Percentiles rank a stretch among this genome's conserved stretches.
phyloP scores from a whole-genome alignment of 2,888 invertebrate genomes.

The Chloroclystis v-ata region DNA sequence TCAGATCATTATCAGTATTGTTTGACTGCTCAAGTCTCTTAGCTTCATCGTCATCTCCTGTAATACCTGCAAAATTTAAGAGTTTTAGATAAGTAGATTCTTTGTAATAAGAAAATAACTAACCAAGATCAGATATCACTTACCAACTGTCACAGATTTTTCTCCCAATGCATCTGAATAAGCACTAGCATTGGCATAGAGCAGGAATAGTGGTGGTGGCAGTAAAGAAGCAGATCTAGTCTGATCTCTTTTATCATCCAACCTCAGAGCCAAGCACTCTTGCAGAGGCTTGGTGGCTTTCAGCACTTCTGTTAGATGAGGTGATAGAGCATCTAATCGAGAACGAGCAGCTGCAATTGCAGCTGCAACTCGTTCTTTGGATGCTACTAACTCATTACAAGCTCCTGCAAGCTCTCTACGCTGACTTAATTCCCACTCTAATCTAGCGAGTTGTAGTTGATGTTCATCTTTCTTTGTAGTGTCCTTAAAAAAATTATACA shows the following conservation, averaged over 20 bases:
- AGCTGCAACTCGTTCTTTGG: constrained; percentile 86
- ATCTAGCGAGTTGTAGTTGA: constrained; percentile 87
- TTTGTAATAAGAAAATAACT: too few relatives aligned
- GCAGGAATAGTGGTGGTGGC: constrained; percentile 89
- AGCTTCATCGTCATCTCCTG: constrained; percentile 85
- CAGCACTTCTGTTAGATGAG: constrained; percentile 80
- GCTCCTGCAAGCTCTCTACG: constrained; percentile 88
- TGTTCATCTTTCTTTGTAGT: constrained; percentile 84
- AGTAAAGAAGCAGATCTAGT: constrained; percentile 85
- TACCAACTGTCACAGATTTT: constrained; percentile 62
- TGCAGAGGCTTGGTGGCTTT: constrained; percentile 92
- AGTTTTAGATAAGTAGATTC: too few relatives aligned
- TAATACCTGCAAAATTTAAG: constrained; percentile 62
- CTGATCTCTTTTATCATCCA: constrained; percentile 88
- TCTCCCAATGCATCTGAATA: constrained; percentile 87
- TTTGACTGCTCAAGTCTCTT: constrained; percentile 76
- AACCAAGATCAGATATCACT: too few relatives aligned
- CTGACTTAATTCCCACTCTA: constrained; percentile 95
- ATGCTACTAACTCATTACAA: constrained; percentile 85
- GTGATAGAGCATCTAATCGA: constrained; percentile 88
- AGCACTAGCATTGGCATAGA: constrained; percentile 90
- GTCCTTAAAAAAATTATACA: constrained; percentile 63
- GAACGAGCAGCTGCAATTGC: constrained; percentile 87
- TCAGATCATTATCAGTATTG: constrained; percentile 71
- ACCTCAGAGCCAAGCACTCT: constrained; percentile 88